Conservation (phyloP, 1,140 invertebrate species). For the Drosophila truncata region DNA sequence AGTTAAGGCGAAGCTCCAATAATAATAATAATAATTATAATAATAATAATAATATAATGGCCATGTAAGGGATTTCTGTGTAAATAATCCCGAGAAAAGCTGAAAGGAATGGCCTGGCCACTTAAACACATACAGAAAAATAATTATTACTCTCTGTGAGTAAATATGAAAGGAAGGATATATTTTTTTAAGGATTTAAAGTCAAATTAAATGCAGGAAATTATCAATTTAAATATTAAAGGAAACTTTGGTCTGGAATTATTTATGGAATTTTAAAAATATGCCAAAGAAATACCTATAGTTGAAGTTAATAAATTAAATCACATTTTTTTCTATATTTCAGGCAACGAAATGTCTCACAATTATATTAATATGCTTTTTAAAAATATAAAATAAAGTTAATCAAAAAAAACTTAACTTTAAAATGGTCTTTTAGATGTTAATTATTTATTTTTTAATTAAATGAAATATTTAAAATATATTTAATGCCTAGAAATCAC, state of each 20-base stretch:
- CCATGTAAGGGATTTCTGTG: neutral
- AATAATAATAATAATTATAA: conserved; percentile 2
- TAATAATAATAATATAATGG: conserved; percentile 21
- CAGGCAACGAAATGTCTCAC: accelerated
- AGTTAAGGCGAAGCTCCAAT: neutral
- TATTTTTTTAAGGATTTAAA: neutral
- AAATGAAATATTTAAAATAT: neutral
- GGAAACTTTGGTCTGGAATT: neutral
- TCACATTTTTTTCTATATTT: neutral
- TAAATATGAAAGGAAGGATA: neutral
- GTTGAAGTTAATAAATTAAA: neutral
- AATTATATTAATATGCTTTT: neutral
- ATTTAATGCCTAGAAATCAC: neutral
- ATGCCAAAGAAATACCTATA: neutral
- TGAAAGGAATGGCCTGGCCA: neutral
- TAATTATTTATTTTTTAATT: no score
- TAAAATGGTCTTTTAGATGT: neutral
- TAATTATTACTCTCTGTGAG: neutral
- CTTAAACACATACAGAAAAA: conserved; percentile 1
- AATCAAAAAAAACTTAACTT: neutral
- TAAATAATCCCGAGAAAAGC: conserved; percentile 2
- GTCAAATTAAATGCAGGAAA: neutral
- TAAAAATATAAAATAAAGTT: neutral
- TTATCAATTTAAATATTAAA: neutral
- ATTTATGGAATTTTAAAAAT: neutral